Conservation (phyloP, 1,140 invertebrate genomes). For the Coenobita brevimanus region DNA sequence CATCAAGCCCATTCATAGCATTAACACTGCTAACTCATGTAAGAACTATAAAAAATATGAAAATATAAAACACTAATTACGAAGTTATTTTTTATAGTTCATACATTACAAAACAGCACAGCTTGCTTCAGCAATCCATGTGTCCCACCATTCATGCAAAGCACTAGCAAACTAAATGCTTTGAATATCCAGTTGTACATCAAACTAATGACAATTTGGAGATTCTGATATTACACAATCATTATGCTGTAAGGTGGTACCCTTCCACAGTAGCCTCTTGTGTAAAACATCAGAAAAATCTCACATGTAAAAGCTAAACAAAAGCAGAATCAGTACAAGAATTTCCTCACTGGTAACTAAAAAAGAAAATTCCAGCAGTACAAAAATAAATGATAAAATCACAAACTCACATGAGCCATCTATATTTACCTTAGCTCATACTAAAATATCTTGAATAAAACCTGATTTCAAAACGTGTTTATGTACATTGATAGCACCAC, state of each 20-base stretch:
- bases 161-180: conserved; percentile 32
- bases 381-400: conserved; percentile 65
- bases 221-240: conserved; percentile 16
- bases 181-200: conserved; percentile 27
- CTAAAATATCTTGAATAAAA: conserved; percentile 45
- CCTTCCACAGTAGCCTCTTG: conserved; percentile 46
- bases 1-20: conserved; percentile 25
- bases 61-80: neutral
- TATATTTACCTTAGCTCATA: conserved; percentile 38
- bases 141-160: conserved; percentile 50
- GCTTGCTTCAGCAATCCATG: conserved; percentile 4
- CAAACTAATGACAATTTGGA: conserved; percentile 30
- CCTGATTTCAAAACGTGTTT: conserved; percentile 51
- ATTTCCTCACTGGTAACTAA: conserved; percentile 62
- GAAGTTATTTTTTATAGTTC: neutral
- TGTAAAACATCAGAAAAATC: conserved; percentile 44
- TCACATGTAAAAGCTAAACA: conserved; percentile 50
- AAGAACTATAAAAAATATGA: neutral
- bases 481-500: conserved; percentile 65
- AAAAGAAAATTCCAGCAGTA: conserved; percentile 54
- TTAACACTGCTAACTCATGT: neutral
- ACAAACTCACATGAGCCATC: conserved; percentile 49
- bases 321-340: conserved; percentile 58
- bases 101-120: conserved; percentile 5
- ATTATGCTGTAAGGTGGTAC: conserved; percentile 31